Base-by-base conservation (phyloP, 2,888 invertebrate species). In the Dolichomitus sp. region DNA sequence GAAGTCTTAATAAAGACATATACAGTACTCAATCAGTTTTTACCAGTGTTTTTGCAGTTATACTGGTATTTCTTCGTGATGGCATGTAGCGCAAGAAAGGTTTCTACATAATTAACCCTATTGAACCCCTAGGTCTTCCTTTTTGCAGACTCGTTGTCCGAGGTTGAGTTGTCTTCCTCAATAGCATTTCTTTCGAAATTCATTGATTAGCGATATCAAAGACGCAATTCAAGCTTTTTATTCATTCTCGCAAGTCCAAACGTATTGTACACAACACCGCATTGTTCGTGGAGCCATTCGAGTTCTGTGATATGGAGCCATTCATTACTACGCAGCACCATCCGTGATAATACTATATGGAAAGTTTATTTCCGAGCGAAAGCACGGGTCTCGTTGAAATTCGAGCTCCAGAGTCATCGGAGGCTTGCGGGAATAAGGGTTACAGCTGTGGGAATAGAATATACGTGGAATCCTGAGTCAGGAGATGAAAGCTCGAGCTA, bases 381-480 rank as follows among this genome's bases (percentile, higher is more conserved):
- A 73, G 65, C 69, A 57, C 69, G 63, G 37, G n/a, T 73, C 74
- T 65, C 73, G 78, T 82, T 78, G 81, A 78, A 78, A 82, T 82
- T 74, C 74, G 73, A 78, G 74, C 69, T 70, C 48, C 63, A 42
- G 63, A 74, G 63, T 78, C 73, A 82, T 78, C 63, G 70, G 48
- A 27, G 61, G 69, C 69, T 70, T 78, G 73, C 48, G 61, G 73
- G 78, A 82, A 78, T 82, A 73, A 82, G 78, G 69, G 69, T 78
- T 78, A 74, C 77, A 52, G 50, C 73, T 68, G 40, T 70, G 50
- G 68, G 63, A 78, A 73, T 74, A 81, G 52, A 74, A 74, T 40
- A 40, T 54, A 75, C 40, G 48, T 45, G 52, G 57, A 30, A 48
- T 59, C 19, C 59, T 27, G 37, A 63, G 68, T 40, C 63, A 69